phyloP scores from a whole-genome alignment of 2,113 vertebrate species.

The Aegithalos caudatus region DNA sequence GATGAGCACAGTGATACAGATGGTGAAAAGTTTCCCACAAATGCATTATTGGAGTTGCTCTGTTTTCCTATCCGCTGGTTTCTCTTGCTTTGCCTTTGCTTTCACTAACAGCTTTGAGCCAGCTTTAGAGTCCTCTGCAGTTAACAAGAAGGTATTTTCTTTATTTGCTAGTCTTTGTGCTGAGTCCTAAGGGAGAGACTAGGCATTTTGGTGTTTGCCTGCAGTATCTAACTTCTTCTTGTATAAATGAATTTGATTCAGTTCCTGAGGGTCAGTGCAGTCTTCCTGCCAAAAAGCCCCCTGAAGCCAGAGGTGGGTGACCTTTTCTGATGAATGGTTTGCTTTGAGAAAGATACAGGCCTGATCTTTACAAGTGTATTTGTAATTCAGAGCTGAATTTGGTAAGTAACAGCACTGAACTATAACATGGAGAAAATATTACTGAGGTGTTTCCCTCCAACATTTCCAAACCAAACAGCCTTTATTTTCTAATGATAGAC shows the following conservation, averaged over 20 bases:
- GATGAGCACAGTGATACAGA: neutral
- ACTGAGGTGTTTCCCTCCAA: neutral
- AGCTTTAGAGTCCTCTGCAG: neutral
- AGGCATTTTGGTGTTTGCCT: neutral
- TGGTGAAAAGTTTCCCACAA: neutral
- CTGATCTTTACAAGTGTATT: neutral
- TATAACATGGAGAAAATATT: neutral
- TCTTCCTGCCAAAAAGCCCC: neutral
- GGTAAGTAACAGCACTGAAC: neutral
- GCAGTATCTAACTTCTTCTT: neutral
- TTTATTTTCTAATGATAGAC: neutral
- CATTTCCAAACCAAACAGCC: neutral
- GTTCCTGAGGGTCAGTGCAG: neutral
- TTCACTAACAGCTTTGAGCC: neutral
- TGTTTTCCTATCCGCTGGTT: neutral
- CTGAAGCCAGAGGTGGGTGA: neutral
- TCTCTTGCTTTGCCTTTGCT: neutral
- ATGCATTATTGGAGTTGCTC: neutral
- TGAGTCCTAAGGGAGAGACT: neutral
- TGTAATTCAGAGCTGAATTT: neutral
- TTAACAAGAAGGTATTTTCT: neutral
- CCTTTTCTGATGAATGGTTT: neutral
- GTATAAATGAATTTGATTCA: neutral
- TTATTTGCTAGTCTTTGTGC: neutral
- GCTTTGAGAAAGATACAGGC: neutral